These are phyloP conservation scores for Drosophila buzzatii DNA, from an alignment of 2,888 invertebrate species.

Conservation along the genomic window DNA sequence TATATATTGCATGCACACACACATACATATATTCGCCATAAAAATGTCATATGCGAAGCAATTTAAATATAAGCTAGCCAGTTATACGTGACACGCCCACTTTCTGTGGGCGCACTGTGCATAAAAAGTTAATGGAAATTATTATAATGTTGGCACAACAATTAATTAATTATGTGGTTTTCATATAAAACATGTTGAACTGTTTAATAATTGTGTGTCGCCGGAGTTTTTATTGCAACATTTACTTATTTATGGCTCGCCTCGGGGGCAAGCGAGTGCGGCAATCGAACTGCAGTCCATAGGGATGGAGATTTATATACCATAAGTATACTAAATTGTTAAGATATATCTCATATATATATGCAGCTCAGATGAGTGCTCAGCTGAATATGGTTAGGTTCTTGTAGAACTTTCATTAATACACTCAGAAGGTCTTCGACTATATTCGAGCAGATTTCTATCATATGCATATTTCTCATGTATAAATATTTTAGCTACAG, in stretches of 20 bases:
- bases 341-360: neutral
- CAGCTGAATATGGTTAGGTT: too few species aligned
- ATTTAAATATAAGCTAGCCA: slow-evolving; percentile 25
- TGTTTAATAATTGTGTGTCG: slow-evolving; percentile 49
- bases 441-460: neutral
- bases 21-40: slow-evolving; percentile 16
- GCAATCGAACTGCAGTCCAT: neutral
- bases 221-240: slow-evolving; percentile 6
- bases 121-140: slow-evolving; percentile 36
- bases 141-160: slow-evolving; percentile 47
- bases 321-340: neutral
- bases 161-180: slow-evolving; percentile 69
- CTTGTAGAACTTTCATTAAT: neutral
- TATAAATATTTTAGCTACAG: neutral
- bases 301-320: neutral
- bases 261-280: neutral
- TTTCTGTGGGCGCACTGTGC: neutral
- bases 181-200: slow-evolving; percentile 20
- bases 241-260: slow-evolving; percentile 10
- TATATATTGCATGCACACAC: neutral
- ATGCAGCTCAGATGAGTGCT: neutral
- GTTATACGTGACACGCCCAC: slow-evolving; percentile 1
- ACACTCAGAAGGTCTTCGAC: neutral
- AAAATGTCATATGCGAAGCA: slow-evolving; percentile 43
- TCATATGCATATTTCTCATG: neutral